Conservation (phyloP, 2,797 vertebrate species). For the Erithacus rubecula region DNA sequence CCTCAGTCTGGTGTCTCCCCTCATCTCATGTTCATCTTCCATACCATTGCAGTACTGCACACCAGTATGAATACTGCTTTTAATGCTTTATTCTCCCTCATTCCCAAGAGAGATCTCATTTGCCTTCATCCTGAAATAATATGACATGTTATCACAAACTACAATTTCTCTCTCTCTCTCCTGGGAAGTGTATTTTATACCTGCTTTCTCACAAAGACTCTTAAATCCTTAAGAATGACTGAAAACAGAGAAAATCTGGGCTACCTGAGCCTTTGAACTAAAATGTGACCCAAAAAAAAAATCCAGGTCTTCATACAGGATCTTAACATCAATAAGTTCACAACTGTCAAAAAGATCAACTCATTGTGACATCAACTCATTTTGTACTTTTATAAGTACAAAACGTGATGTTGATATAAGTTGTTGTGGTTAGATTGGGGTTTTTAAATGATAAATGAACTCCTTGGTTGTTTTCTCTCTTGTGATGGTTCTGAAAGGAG, state of each 20-base stretch:
- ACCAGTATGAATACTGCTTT: background rate
- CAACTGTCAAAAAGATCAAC: background rate
- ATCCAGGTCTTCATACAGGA: background rate
- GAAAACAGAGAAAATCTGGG: background rate
- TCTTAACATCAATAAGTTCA: background rate
- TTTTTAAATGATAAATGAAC: background rate
- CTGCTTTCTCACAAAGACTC: background rate
- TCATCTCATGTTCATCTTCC: background rate
- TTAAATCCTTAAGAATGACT: background rate
- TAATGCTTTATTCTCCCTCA: background rate
- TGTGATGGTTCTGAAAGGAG: conserved; percentile 43
- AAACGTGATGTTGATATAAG: background rate
- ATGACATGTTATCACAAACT: background rate
- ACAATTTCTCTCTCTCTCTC: background rate
- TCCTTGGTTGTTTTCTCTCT: conserved; percentile 10
- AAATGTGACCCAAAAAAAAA: background rate
- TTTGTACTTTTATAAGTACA: background rate
- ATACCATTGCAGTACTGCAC: background rate
- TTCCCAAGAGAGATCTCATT: background rate
- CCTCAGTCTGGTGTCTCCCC: background rate
- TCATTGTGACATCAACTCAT: background rate
- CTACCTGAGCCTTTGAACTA: background rate
- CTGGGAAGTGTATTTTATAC: background rate
- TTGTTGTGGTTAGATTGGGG: background rate
- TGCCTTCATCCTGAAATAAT: background rate